Evolutionary conservation across 2,888 invertebrate species (phyloP), one percentile per base, ranked within the genome.

Genomic region (Stenoptilia bipunctidactyla): DNA sequence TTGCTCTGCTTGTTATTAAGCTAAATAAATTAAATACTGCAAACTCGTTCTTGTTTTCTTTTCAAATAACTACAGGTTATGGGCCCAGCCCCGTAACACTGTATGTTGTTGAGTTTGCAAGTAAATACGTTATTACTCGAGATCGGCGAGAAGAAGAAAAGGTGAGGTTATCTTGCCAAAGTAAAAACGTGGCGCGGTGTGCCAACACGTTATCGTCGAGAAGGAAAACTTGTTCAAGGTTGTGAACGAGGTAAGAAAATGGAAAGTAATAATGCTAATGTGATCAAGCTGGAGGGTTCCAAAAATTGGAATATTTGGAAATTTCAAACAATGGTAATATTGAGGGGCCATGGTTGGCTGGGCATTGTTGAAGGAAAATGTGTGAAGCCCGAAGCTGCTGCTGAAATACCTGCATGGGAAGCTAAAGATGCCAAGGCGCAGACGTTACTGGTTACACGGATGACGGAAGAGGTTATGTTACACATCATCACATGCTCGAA

Each of bases 221-320:
- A 25, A 39, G n/a, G n/a, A 36, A 36, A 10, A 36, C 36, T 36
- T 36, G 36, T 37, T n/a, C 12, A 4, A 33, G 4, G 2, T 13
- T 6, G 35, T 5, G 10, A 35, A 6, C 5, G 13, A 14, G 14
- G 35, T 6, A 12, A 2, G 14, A 13, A 35, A 15, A 5, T 2
- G 5, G 9, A 25, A 6, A 14, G 35, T 10, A 14, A 10, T 10
- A 35, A 35, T 5, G 34, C 27, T 27, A 15, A 40, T 33, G 9
- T 15, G 10, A 48, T 55, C 1, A 54, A 52, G 14, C 39, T 58
- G 34, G 53, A 56, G 40, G 58, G 55, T 0, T 10, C 46, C 1
- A 43, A 8, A 6, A 52, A 58, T 27, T 56, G 53, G 53, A 55
- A 52, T 34, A 37, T 56, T 0, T 56, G 55, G 52, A 55, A 55